Percentiles rank a stretch among this genome's conserved stretches.
These are phyloP conservation scores for Ethmia dodecea DNA, from an alignment of 2,888 invertebrate species.

Conservation along the genomic window DNA sequence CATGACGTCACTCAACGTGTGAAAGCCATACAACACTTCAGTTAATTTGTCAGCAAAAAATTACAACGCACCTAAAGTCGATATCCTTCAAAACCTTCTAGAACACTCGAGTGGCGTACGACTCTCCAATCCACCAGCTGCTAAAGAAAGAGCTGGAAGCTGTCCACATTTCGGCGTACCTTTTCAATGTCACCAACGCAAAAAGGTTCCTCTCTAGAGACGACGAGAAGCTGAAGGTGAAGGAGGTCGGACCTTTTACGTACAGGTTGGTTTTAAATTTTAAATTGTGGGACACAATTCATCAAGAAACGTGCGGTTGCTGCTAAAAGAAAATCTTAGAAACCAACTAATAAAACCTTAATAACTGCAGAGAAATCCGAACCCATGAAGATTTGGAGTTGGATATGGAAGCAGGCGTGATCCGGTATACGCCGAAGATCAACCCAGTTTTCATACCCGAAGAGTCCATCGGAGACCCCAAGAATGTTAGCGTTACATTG, in stretches of 20 bases:
- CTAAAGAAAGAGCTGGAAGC: constrained; percentile 82
- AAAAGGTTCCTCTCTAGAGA: constrained; percentile 81
- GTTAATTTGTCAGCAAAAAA: too few relatives aligned
- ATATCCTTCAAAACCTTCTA: too few relatives aligned
- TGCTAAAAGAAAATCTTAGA: background rate
- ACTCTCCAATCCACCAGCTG: constrained; percentile 77
- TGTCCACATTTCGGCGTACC: constrained; percentile 80
- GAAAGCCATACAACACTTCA: too few relatives aligned
- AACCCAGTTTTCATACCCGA: constrained; percentile 77
- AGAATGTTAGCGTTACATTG: constrained; percentile 75
- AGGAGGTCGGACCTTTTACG: constrained; percentile 88
- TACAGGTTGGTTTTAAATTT: constrained; percentile 78
- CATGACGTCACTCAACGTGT: too few relatives aligned
- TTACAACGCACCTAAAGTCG: too few relatives aligned
- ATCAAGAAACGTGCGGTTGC: background rate
- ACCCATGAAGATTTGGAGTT: constrained; percentile 79
- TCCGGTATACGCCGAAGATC: constrained; percentile 79
- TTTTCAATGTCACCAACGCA: constrained; percentile 90
- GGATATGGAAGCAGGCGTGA: constrained; percentile 78
- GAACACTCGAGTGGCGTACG: constrained; percentile 61
- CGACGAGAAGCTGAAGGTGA: constrained; percentile 80
- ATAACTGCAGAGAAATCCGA: constrained; percentile 78
- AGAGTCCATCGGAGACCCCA: constrained; percentile 80
- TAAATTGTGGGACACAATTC: too few relatives aligned
- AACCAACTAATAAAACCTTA: background rate